Evolutionary conservation across 2,113 vertebrate species (phyloP).

Genomic region (Gila orcuttii): DNA sequence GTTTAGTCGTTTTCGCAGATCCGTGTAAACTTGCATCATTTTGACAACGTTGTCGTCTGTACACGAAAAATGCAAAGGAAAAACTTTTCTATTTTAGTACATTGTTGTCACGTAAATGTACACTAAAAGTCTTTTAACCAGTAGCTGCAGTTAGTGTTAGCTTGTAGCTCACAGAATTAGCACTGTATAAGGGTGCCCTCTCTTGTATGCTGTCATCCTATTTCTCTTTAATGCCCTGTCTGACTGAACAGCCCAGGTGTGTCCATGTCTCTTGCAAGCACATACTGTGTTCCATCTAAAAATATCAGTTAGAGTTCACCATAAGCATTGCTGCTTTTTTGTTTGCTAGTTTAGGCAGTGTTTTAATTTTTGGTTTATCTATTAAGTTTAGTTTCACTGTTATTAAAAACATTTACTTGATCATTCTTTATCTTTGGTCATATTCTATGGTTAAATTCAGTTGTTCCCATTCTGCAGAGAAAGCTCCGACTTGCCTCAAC

Average conservation of each 20-base stretch:
- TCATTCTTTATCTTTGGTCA: neutral
- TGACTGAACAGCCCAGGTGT: constrained; percentile 3
- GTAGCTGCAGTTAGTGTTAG: neutral
- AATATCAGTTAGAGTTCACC: neutral
- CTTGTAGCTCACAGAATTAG: neutral
- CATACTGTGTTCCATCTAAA: neutral
- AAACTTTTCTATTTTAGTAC: too few relatives aligned
- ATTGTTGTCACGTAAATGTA: too few relatives aligned
- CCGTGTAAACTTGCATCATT: too few relatives aligned
- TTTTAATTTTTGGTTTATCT: neutral
- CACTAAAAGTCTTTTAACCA: neutral
- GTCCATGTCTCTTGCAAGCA: neutral
- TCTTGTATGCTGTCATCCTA: neutral
- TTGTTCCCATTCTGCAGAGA: neutral
- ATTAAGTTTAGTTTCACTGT: neutral
- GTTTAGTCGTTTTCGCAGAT: too few relatives aligned
- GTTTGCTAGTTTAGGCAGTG: neutral
- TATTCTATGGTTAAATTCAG: neutral
- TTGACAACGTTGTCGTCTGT: too few relatives aligned
- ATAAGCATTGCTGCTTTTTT: neutral
- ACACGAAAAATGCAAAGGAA: too few relatives aligned
- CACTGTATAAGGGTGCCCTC: neutral
- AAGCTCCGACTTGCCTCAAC: neutral
- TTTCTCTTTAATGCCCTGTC: neutral
- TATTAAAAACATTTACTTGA: neutral